Percentiles rank a stretch among this genome's conserved stretches.
These are phyloP conservation scores for Spondyliosoma cantharus DNA, from an alignment of 2,797 vertebrate genomes.

Conservation along the genomic window DNA sequence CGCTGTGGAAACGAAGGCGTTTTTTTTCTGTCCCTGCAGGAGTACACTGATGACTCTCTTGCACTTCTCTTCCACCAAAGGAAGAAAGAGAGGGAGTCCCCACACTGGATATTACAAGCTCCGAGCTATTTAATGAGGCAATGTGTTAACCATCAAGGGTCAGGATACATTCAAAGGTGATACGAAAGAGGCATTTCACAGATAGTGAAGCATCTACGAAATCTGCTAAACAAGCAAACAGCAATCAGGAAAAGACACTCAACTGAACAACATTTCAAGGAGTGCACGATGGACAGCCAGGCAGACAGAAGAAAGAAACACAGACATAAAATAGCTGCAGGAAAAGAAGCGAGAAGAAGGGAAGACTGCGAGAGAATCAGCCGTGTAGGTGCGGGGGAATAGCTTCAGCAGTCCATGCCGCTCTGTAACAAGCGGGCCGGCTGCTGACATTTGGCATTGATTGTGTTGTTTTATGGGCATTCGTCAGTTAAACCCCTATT, in stretches of 20 bases:
- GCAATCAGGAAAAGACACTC: background rate
- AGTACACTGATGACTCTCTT: slow-evolving; percentile 7
- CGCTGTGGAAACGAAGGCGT: background rate
- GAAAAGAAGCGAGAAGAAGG: slow-evolving; percentile 30
- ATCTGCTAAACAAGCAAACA: background rate
- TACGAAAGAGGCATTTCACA: background rate
- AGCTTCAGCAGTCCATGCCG: slow-evolving; percentile 14
- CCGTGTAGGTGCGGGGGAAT: slow-evolving; percentile 27
- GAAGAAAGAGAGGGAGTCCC: slow-evolving; percentile 5
- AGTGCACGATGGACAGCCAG: slow-evolving; percentile 5
- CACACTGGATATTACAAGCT: slow-evolving; percentile 7
- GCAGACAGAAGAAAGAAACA: slow-evolving; percentile 13
- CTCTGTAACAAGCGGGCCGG: slow-evolving; percentile 49
- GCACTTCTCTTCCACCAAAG: background rate
- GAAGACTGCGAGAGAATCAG: slow-evolving; percentile 21
- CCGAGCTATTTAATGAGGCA: slow-evolving; percentile 16
- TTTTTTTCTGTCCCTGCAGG: slow-evolving; percentile 20
- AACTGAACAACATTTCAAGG: background rate
- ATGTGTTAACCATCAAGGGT: slow-evolving; percentile 11
- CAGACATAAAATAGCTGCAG: slow-evolving; percentile 33
- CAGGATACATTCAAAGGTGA: background rate
- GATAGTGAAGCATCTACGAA: background rate
- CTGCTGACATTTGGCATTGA: slow-evolving; percentile 75
- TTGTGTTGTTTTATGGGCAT: slow-evolving; percentile 69
- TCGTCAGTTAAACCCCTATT: slow-evolving; percentile 67